Conservation (phyloP, 2,797 vertebrate genomes). For the Chaetodon trifasciatus region DNA sequence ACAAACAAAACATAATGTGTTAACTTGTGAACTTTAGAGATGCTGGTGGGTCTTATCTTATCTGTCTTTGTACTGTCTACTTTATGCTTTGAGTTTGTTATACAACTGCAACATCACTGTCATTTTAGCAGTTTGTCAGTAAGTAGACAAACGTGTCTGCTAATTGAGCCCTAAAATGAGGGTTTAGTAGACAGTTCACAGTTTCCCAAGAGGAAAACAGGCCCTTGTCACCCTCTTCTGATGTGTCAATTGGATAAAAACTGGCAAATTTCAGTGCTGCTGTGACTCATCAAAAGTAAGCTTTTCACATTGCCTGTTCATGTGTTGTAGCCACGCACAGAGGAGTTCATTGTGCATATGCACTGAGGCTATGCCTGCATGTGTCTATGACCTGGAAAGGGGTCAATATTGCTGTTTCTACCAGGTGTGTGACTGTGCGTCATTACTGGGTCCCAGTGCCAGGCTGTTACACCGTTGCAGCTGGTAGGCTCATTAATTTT, state of each 20-base stretch:
- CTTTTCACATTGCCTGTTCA: neutral
- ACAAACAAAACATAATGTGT: neutral
- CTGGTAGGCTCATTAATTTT: conserved; percentile 35
- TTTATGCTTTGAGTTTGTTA: neutral
- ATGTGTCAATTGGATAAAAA: neutral
- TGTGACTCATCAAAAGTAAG: neutral
- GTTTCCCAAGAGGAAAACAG: neutral
- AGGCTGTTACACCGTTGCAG: conserved; percentile 19
- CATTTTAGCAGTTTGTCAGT: neutral
- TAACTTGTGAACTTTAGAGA: neutral
- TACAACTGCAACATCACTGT: neutral
- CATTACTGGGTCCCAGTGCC: conserved; percentile 20
- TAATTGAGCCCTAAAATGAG: neutral
- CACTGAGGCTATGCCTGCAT: neutral
- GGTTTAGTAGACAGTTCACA: neutral
- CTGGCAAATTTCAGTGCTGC: neutral
- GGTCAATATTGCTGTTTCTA: neutral
- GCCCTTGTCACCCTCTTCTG: neutral
- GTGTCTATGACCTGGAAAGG: conserved; percentile 9
- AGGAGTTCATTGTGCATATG: neutral
- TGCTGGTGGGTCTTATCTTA: neutral
- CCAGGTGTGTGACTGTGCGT: conserved; percentile 34
- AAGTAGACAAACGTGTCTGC: neutral
- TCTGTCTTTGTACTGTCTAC: neutral
- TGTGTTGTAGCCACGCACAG: neutral